A percentile compares a stretch with the other conserved stretches of the same genome.
Conservation (phyloP, 2,888 invertebrate species). For the Polyommatus icarus region DNA sequence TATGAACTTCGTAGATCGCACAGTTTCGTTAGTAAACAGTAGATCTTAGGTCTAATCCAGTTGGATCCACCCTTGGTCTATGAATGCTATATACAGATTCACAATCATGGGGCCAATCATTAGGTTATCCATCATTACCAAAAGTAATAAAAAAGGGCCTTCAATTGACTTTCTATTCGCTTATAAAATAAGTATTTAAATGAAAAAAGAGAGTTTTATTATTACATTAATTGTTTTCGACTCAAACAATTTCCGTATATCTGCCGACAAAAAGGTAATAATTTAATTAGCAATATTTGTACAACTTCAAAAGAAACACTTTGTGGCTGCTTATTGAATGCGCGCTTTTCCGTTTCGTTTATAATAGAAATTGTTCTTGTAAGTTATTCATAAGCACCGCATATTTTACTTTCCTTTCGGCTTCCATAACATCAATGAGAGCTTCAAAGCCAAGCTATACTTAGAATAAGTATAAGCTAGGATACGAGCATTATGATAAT, state of each 20-base stretch:
- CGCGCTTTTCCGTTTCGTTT: constrained; percentile 1
- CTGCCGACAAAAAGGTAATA: constrained; percentile 4
- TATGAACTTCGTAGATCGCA: too few relatives aligned
- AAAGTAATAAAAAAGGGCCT: neutral
- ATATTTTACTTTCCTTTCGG: constrained; percentile 8
- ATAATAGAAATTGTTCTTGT: constrained; percentile 11
- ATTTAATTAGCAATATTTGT: constrained; percentile 14
- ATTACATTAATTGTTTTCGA: neutral
- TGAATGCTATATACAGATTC: too few relatives aligned
- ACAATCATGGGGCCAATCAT: too few relatives aligned
- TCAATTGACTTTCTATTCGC: neutral
- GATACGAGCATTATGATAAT: neutral
- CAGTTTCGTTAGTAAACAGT: too few relatives aligned
- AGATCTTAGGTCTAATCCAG: too few relatives aligned
- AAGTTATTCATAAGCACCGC: neutral
- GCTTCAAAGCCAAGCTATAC: neutral
- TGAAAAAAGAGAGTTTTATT: neutral
- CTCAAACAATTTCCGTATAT: neutral
- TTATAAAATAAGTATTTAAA: neutral
- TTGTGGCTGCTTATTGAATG: neutral
- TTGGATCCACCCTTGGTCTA: too few relatives aligned
- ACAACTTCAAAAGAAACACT: neutral
- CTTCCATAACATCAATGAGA: neutral
- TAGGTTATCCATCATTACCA: neutral
- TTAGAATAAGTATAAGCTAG: neutral